A percentile compares a stretch with the other conserved stretches of the same genome.
Evolutionary conservation across 2,113 vertebrate species (phyloP).

Genomic region (Entomyzon cyanotis): DNA sequence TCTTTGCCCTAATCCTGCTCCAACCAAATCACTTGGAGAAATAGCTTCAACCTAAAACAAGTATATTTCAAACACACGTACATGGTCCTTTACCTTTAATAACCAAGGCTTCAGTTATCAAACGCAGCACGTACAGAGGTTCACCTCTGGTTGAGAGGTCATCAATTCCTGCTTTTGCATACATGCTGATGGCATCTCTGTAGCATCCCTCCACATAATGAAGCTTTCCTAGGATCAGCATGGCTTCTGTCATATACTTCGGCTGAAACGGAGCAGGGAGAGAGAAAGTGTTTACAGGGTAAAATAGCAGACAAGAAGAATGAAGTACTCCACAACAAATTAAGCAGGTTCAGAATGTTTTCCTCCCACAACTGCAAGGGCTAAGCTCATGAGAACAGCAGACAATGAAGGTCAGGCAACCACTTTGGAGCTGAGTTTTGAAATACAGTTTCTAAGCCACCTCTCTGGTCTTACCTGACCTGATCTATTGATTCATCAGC

Average conservation of each 20-base stretch:
- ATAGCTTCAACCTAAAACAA: not conserved
- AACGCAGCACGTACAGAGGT: conserved; percentile 89
- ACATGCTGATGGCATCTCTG: conserved; percentile 95
- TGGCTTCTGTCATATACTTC: conserved; percentile 87
- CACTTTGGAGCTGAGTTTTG: not conserved
- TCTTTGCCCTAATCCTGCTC: not conserved
- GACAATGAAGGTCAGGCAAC: not conserved
- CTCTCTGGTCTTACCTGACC: not conserved
- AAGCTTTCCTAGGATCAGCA: conserved; percentile 93
- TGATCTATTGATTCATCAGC: not conserved
- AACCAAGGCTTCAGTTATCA: conserved; percentile 91
- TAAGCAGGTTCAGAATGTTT: not conserved
- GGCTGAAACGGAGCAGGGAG: conserved; percentile 71
- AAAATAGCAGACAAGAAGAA: not conserved
- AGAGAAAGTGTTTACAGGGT: not conserved
- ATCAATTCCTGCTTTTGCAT: conserved; percentile 88
- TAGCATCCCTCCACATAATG: conserved; percentile 91
- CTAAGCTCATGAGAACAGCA: not conserved
- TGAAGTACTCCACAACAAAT: not conserved
- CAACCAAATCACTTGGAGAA: not conserved
- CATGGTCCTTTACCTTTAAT: conserved; percentile 86
- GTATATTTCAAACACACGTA: not conserved
- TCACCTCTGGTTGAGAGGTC: conserved; percentile 84
- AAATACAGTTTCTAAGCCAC: not conserved
- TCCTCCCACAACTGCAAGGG: not conserved